Conservation (phyloP, 2,888 invertebrate genomes). For the Hirtodrosophila cameraria region DNA sequence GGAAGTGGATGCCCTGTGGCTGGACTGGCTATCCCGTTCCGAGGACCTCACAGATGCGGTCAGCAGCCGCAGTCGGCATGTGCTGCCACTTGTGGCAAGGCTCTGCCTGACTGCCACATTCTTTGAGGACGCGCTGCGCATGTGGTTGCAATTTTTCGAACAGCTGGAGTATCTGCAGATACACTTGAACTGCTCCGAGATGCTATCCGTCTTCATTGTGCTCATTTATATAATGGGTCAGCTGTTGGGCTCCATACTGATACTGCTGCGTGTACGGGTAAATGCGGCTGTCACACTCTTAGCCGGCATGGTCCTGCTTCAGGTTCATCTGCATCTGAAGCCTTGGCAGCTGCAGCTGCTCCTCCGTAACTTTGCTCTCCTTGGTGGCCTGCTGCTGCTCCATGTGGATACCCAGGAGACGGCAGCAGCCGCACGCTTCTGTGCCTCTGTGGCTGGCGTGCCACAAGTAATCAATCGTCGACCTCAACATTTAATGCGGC, state of each 20-base stretch:
- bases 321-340: constrained; percentile 15
- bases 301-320: constrained; percentile 28
- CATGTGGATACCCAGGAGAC: constrained; percentile 31
- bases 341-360: constrained; percentile 19
- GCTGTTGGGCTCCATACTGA: constrained; percentile 22
- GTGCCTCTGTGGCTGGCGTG: constrained; percentile 17
- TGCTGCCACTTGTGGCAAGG: constrained; percentile 38
- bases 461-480: constrained; percentile 15
- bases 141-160: constrained; percentile 30
- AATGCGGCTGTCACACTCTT: constrained; percentile 27
- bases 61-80: constrained; percentile 6
- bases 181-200: constrained; percentile 16
- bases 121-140: constrained; percentile 30
- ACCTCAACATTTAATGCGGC: constrained; percentile 35
- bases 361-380: constrained; percentile 29
- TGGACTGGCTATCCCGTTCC: neutral
- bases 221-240: constrained; percentile 32
- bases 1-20: constrained; percentile 15
- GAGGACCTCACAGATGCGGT: constrained; percentile 19
- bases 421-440: neutral
- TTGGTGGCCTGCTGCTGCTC: constrained; percentile 35
- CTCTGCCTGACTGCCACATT: constrained; percentile 42
- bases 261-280: constrained; percentile 12
- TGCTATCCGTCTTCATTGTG: constrained; percentile 3
- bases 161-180: constrained; percentile 17